A percentile compares a stretch with the other conserved stretches of the same genome.
Evolutionary conservation across 1,140 invertebrate species (phyloP).

Genomic region (Euwallacea fornicatus): DNA sequence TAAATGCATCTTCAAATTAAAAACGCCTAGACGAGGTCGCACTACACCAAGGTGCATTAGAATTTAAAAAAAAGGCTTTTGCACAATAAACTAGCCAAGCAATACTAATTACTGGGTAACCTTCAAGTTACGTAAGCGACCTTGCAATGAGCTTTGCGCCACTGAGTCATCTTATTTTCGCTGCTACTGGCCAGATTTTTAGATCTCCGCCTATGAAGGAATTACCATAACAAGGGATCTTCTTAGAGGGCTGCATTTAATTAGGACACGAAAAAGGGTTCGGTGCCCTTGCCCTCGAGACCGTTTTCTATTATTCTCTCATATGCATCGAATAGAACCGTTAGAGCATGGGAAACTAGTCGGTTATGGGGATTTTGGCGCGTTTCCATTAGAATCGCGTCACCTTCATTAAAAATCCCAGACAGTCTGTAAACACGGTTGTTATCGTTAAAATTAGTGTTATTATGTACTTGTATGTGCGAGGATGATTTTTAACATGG

Average conservation of each 20-base stretch:
- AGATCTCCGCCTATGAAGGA: too few species aligned
- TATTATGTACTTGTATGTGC: not conserved
- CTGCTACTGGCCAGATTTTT: not conserved
- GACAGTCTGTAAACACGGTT: too few species aligned
- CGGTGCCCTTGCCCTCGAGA: too few species aligned
- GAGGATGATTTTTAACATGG: not conserved
- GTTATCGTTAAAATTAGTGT: not conserved
- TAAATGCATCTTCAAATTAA: not conserved
- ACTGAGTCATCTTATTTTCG: constrained; percentile 17
- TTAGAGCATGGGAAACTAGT: too few species aligned
- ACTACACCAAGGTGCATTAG: not conserved
- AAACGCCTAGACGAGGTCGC: not conserved
- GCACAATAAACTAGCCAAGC: constrained; percentile 26
- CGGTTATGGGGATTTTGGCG: too few species aligned
- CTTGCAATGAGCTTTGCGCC: constrained; percentile 19
- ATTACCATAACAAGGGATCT: too few species aligned
- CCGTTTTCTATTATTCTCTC: too few species aligned
- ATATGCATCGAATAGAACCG: too few species aligned
- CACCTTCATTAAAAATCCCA: too few species aligned
- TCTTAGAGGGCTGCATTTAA: too few species aligned
- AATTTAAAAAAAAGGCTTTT: constrained; percentile 20
- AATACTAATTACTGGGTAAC: constrained; percentile 30
- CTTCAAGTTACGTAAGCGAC: constrained; percentile 25
- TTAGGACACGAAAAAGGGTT: too few species aligned
- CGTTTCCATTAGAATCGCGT: too few species aligned